Conservation (phyloP, 1,140 invertebrate genomes). For the Drosophila biarmipes region DNA sequence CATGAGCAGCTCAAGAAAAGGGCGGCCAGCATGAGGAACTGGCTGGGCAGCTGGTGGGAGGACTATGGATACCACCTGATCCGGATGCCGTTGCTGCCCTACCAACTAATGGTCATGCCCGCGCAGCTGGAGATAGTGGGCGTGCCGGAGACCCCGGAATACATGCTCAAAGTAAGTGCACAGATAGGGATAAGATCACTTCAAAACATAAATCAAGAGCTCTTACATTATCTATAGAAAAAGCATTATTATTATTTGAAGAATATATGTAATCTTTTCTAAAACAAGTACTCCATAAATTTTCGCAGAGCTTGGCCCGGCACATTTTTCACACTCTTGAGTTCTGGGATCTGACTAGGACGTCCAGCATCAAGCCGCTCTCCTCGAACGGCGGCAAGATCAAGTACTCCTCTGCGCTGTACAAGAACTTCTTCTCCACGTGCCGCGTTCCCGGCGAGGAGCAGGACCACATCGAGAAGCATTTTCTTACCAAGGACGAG, state of each 20-base stretch:
- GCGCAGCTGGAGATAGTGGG: constrained; percentile 60
- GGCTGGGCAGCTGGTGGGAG: constrained; percentile 89
- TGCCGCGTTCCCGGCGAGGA: constrained; percentile 88
- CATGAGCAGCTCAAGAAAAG: constrained; percentile 88
- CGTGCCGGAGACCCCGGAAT: constrained; percentile 65
- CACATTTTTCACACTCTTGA: constrained; percentile 71
- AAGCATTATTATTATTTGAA: neutral
- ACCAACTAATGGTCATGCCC: constrained; percentile 80
- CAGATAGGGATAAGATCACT: neutral
- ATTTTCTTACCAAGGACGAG: constrained; percentile 76
- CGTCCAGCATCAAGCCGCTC: constrained; percentile 87
- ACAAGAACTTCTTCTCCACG: constrained; percentile 89
- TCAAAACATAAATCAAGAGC: neutral
- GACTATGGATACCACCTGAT: constrained; percentile 89
- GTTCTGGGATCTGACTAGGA: constrained; percentile 81
- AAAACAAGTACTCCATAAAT: neutral
- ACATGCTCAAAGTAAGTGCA: constrained; percentile 64
- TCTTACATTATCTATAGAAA: neutral
- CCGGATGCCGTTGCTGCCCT: constrained; percentile 87
- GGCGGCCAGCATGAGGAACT: constrained; percentile 85
- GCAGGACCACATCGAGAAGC: constrained; percentile 85
- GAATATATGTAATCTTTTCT: neutral
- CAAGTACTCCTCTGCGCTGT: constrained; percentile 86
- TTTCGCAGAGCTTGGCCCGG: constrained; percentile 65
- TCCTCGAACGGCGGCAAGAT: constrained; percentile 86